Conservation (phyloP, 2,797 vertebrate genomes). For the Anabas testudineus region DNA sequence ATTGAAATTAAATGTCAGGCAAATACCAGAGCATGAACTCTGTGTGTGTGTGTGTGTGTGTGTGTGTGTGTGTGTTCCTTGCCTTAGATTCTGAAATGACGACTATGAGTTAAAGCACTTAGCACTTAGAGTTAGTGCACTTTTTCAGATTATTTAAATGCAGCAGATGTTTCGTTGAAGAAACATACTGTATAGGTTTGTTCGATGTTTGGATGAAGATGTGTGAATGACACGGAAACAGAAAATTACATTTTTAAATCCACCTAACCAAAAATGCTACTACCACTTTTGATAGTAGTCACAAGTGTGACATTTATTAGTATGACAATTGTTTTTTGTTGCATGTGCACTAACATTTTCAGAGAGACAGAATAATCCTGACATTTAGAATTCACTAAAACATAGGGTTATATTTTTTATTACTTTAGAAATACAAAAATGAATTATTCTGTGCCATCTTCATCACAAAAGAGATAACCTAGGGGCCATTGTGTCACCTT, state of each 20-base stretch:
- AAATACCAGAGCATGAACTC: constrained; percentile 71
- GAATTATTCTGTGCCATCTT: too few species aligned
- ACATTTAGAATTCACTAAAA: neutral
- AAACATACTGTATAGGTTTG: neutral
- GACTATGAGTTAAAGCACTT: neutral
- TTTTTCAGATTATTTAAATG: neutral
- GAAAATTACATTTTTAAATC: neutral
- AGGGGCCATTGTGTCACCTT: too few species aligned
- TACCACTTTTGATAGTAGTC: too few species aligned
- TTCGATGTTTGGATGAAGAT: neutral
- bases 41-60: constrained; percentile 12
- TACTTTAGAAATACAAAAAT: too few species aligned
- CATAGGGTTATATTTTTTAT: too few species aligned
- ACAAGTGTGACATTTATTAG: neutral
- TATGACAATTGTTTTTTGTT: neutral
- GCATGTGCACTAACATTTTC: neutral
- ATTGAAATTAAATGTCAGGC: constrained; percentile 69
- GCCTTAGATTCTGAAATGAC: neutral
- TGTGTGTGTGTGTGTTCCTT: constrained; percentile 14
- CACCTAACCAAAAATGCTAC: neutral
- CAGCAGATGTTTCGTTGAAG: neutral
- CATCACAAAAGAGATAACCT: too few species aligned
- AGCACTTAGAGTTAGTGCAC: neutral
- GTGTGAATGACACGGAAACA: neutral
- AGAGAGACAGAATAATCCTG: neutral